Evolutionary conservation across 2,888 invertebrate genomes (phyloP), one percentile per base, ranked within the genome.

Genomic region (Neria commutata): DNA sequence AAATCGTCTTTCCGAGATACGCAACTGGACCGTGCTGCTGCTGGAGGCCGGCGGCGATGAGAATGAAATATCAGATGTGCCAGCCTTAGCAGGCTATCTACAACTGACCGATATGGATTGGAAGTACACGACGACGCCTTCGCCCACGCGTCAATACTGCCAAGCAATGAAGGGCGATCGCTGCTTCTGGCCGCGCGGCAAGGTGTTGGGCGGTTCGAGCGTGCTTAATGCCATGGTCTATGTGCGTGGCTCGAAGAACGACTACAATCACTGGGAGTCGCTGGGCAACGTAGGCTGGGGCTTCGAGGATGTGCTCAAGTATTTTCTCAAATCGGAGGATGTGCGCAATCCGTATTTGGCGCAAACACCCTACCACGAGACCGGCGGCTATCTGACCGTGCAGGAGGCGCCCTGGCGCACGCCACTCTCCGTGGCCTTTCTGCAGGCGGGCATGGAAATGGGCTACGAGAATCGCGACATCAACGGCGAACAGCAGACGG

Each of bases 161-260:
- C 86, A 91, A 62, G 94, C 91, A 6, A 93, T 94, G 93, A 87
- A 89, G 65, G 92, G 91, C 0, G 92, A 92, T 78, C 85, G 92
- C 62, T 94, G 94, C 80, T 92, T 92, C 81, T 94, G 94, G 94
- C 94, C 94, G 2, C 85, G 97, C 64, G 97, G 97, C 53, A 95
- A 94, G 80, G 94, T 91, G 17, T 85, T 95, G 21, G 95, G 95
- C 23, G 95, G 96, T 14, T 88, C 90, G 56, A 92, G 92, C 71
- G 92, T 93, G 1, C 86, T 95, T 1, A 95, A 95, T 78, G 92
- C 92, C 14, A 95, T 96, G 95, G 87, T 95, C 33, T 96, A 96
- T 82, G 89, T 94, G 11, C 86, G 96, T 53, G 95, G 95, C 54
- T 95, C 94, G 73, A 86, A 87, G 67, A 87, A 88, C 60, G 95